A percentile compares a stretch with the other conserved stretches of the same genome.
These are phyloP conservation scores for Cinclus cinclus DNA, from an alignment of 2,113 vertebrate species.

Conservation along the genomic window DNA sequence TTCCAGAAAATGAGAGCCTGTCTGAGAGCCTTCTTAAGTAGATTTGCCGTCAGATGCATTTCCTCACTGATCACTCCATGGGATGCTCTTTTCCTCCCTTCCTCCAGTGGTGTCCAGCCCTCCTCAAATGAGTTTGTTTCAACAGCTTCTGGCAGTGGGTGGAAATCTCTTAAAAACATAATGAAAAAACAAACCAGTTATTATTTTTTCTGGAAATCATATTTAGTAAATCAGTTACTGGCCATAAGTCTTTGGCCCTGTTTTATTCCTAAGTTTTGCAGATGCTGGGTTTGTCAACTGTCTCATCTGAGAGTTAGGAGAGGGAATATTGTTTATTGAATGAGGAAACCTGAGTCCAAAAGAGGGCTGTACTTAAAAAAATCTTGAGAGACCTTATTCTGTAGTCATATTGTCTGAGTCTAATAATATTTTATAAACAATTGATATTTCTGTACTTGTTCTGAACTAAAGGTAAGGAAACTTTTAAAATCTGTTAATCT, in stretches of 20 bases:
- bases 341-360: background rate
- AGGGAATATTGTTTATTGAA: background rate
- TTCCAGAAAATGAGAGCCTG: background rate
- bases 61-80: fast-evolving
- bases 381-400: background rate
- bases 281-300: background rate
- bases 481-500: background rate
- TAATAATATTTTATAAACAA: background rate
- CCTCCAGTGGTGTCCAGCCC: background rate
- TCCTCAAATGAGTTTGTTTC: background rate
- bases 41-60: background rate
- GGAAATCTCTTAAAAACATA: background rate
- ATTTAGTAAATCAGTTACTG: background rate
- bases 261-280: background rate
- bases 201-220: background rate
- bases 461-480: background rate
- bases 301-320: background rate
- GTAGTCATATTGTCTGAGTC: background rate
- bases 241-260: fast-evolving
- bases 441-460: background rate
- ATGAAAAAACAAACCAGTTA: background rate
- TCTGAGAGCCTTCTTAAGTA: background rate
- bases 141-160: background rate
- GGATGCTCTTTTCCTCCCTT: background rate
- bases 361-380: background rate